These are phyloP conservation scores for Scolopax mira DNA, from an alignment of 2,113 vertebrate genomes.

Conservation along the genomic window DNA sequence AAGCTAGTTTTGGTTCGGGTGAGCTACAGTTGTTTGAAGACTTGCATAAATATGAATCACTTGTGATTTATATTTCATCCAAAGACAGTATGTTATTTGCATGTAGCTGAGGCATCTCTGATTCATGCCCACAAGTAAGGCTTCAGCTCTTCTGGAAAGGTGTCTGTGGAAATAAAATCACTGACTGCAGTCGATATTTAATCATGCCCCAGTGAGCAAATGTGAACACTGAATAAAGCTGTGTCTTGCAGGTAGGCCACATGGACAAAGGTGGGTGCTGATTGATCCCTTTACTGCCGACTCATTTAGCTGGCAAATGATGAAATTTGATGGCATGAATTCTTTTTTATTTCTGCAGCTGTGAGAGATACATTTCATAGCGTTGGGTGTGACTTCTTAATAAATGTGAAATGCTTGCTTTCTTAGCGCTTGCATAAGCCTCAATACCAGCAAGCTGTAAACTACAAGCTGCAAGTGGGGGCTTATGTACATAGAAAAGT, in stretches of 20 bases:
- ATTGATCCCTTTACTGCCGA: neutral
- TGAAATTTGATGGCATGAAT: neutral
- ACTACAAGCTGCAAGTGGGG: neutral
- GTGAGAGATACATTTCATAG: neutral
- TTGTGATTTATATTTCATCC: conserved; percentile 48
- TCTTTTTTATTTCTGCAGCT: neutral
- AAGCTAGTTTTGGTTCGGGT: neutral
- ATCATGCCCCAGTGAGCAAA: neutral
- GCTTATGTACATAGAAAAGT: neutral
- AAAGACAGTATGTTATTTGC: neutral
- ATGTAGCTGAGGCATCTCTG: neutral
- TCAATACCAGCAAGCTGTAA: neutral
- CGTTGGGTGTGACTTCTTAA: neutral
- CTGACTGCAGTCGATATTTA: neutral
- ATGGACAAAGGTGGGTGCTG: neutral
- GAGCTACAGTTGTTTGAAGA: conserved; percentile 12
- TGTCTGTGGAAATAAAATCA: neutral
- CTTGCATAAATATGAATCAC: neutral
- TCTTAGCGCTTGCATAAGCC: rapidly evolving
- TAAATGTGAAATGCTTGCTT: neutral
- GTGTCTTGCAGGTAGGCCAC: neutral
- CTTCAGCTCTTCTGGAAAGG: neutral
- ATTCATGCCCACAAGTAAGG: neutral
- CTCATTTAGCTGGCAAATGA: neutral
- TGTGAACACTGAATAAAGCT: neutral